Evolutionary conservation across 2,888 invertebrate genomes (phyloP).

Genomic region (Plebejus anna): DNA sequence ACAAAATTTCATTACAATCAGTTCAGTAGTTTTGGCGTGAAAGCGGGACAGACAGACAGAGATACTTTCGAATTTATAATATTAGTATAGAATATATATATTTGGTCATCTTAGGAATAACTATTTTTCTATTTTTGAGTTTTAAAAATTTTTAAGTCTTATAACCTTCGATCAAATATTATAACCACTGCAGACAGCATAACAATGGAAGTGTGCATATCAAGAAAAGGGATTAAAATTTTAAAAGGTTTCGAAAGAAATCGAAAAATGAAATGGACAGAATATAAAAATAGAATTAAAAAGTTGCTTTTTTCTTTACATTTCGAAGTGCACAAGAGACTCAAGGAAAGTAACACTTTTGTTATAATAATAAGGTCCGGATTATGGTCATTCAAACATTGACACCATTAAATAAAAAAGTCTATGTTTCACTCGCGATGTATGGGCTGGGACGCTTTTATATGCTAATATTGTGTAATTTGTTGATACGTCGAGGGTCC

Average conservation of each 20-base stretch:
- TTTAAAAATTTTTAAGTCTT: background rate
- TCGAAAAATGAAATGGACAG: background rate
- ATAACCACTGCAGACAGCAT: background rate
- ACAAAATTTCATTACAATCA: no score
- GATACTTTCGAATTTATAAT: no score
- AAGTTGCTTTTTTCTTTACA: slow-evolving; percentile 18
- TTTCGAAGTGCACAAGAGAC: background rate
- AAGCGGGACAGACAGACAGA: no score
- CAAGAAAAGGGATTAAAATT: background rate
- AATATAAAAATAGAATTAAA: slow-evolving; percentile 15
- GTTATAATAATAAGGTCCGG: slow-evolving; percentile 46
- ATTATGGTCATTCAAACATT: slow-evolving; percentile 55
- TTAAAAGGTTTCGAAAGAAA: background rate
- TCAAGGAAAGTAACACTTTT: slow-evolving; percentile 26
- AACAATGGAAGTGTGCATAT: background rate
- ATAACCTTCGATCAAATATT: no score
- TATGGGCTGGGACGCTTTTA: slow-evolving; percentile 58
- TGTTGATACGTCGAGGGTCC: slow-evolving; percentile 76
- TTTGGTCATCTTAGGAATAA: background rate
- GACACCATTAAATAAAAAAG: slow-evolving; percentile 63
- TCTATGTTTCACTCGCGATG: slow-evolving; percentile 58
- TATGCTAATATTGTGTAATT: slow-evolving; percentile 77
- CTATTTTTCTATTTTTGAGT: background rate
- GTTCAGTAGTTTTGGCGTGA: no score
- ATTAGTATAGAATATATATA: background rate